phyloP scores from a whole-genome alignment of 2,113 vertebrate species.

The Excalfactoria chinensis region DNA sequence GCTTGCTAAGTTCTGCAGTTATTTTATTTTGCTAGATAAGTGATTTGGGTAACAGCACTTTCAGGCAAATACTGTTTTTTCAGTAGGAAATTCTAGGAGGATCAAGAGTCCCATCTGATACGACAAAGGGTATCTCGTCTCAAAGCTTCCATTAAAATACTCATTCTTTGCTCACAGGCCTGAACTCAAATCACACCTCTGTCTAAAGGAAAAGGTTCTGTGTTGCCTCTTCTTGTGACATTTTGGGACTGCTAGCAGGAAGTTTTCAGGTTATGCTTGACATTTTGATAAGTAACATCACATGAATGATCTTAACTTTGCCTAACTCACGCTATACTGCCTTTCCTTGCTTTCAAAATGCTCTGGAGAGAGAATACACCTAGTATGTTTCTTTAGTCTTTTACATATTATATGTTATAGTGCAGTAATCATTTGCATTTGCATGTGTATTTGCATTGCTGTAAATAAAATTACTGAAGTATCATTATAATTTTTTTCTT shows the following conservation, averaged over 20 bases:
- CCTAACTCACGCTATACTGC: not conserved
- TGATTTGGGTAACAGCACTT: not conserved
- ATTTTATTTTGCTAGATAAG: not conserved
- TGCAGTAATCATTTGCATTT: not conserved
- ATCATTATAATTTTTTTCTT: not conserved
- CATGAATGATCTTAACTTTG: conserved; percentile 20
- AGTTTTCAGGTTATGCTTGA: conserved; percentile 59
- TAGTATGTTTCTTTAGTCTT: not conserved
- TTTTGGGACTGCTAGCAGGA: conserved; percentile 52
- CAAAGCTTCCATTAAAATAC: not conserved
- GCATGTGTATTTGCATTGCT: too few relatives aligned
- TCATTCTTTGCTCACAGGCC: not conserved
- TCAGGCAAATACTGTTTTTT: not conserved
- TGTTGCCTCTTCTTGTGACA: conserved; percentile 31
- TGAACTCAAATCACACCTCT: conserved; percentile 32
- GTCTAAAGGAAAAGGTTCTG: conserved; percentile 44
- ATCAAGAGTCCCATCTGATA: not conserved
- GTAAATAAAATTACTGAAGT: not conserved
- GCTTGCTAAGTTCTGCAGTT: not conserved
- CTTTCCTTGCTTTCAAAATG: not conserved
- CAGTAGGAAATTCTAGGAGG: not conserved
- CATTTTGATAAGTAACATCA: conserved; percentile 62
- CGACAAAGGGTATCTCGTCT: not conserved
- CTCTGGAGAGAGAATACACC: not conserved
- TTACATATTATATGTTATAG: not conserved